Evolutionary conservation across 2,797 vertebrate species (phyloP).

Genomic region (Hemitrygon akajei): DNA sequence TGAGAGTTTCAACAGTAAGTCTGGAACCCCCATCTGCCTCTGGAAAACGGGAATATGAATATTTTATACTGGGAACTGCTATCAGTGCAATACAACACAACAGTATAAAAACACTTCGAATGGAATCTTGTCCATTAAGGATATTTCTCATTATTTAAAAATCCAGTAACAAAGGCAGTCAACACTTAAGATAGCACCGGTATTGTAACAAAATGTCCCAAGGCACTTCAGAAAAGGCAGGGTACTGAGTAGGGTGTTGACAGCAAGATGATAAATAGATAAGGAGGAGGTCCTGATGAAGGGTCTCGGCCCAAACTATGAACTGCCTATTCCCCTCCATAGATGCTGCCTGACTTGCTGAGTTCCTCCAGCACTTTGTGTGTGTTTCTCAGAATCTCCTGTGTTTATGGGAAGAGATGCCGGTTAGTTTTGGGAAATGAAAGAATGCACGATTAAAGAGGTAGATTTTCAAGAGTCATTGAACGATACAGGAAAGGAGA

Average conservation of each 20-base stretch:
- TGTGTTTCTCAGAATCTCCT: too few relatives aligned
- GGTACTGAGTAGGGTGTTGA: not conserved
- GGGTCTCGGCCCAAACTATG: too few relatives aligned
- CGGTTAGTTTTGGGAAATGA: not conserved
- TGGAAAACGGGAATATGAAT: not conserved
- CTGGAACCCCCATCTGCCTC: not conserved
- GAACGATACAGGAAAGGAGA: not conserved
- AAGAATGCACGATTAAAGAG: not conserved
- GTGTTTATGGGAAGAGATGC: not conserved
- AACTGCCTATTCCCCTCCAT: too few relatives aligned
- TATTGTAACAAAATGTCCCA: not conserved
- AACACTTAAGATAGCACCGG: not conserved
- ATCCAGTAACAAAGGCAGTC: not conserved
- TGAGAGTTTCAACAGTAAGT: not conserved
- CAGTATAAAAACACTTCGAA: constrained; percentile 1
- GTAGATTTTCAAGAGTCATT: constrained; percentile 8
- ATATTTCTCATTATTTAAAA: not conserved
- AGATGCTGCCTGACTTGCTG: too few relatives aligned
- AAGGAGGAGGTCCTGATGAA: too few relatives aligned
- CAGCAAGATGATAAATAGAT: not conserved
- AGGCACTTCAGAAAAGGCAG: constrained; percentile 20
- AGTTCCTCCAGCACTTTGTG: too few relatives aligned
- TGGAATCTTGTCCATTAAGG: not conserved
- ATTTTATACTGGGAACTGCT: not conserved
- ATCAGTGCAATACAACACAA: not conserved